These are phyloP conservation scores for Anthonomus grandis DNA, from an alignment of 1,140 invertebrate genomes.

Conservation along the genomic window DNA sequence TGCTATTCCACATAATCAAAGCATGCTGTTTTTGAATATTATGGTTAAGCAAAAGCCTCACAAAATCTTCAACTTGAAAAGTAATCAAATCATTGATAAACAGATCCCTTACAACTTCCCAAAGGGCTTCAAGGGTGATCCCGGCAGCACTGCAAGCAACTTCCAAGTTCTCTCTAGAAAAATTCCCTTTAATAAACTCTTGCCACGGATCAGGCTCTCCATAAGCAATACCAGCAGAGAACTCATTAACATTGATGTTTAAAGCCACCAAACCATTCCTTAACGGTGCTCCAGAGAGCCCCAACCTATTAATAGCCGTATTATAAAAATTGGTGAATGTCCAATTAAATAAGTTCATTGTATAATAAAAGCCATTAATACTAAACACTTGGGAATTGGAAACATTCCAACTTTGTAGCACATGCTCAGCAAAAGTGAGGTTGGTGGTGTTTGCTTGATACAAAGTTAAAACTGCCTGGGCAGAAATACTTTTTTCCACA, in stretches of 20 bases:
- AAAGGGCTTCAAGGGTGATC: conserved; percentile 8
- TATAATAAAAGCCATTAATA: conserved; percentile 9
- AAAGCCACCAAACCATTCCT: conserved; percentile 3
- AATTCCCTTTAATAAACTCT: conserved; percentile 15
- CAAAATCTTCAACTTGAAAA: not conserved
- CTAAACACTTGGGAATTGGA: not conserved
- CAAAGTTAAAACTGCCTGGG: conserved; percentile 5
- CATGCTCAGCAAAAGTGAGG: not conserved
- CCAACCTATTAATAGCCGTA: not conserved
- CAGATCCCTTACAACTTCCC: not conserved
- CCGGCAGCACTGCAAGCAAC: not conserved
- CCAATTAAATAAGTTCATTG: conserved; percentile 1
- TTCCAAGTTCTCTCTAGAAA: not conserved
- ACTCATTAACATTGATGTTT: not conserved
- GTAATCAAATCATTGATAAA: not conserved
- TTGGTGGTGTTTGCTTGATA: not conserved
- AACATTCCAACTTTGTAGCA: conserved; percentile 9
- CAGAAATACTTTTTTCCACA: not conserved
- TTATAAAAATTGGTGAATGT: conserved; percentile 14
- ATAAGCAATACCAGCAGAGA: not conserved
- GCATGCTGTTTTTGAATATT: not conserved
- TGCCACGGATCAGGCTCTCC: conserved; percentile 3
- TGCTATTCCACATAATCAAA: conserved; percentile 6
- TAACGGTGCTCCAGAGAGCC: not conserved
- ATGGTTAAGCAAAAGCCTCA: not conserved